Conservation (phyloP, 2,797 vertebrate species). For the Adrianichthys oophorus region DNA sequence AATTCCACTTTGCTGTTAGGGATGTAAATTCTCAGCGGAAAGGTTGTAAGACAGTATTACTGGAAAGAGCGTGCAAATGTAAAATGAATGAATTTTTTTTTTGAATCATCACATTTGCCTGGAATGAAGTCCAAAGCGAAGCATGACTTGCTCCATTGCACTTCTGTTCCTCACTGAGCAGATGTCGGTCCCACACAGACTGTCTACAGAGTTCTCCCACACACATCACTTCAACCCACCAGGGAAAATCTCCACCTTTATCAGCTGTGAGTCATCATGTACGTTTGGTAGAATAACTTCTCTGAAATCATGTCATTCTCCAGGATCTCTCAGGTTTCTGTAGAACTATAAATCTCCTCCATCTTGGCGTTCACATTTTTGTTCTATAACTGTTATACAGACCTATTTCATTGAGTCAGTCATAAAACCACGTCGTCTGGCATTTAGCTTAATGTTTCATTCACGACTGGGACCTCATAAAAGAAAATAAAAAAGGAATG, state of each 20-base stretch:
- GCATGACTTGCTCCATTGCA: slow-evolving; percentile 32
- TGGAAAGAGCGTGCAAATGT: not conserved
- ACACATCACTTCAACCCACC: slow-evolving; percentile 13
- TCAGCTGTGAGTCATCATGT: slow-evolving; percentile 31
- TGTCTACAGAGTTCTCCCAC: slow-evolving; percentile 10
- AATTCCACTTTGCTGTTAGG: slow-evolving; percentile 70
- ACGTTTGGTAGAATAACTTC: slow-evolving; percentile 4
- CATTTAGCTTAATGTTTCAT: slow-evolving; percentile 49
- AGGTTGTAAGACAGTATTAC: not conserved
- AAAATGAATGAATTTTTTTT: not conserved
- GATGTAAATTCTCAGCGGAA: slow-evolving; percentile 42
- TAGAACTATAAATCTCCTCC: slow-evolving; percentile 8
- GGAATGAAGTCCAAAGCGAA: not conserved
- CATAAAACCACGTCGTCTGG: slow-evolving; percentile 41
- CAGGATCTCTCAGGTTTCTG: slow-evolving; percentile 8
- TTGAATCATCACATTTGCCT: too few relatives aligned
- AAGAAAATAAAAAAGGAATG: slow-evolving; percentile 48
- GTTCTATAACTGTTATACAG: slow-evolving; percentile 18
- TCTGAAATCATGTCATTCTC: slow-evolving; percentile 20
- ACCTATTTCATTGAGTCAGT: slow-evolving; percentile 43
- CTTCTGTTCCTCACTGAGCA: slow-evolving; percentile 40
- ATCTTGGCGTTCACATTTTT: slow-evolving; percentile 18
- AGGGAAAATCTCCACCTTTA: slow-evolving; percentile 26
- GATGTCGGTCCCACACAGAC: slow-evolving; percentile 56
- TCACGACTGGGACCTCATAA: slow-evolving; percentile 43